Percentiles rank a stretch among this genome's conserved stretches.
phyloP scores from a whole-genome alignment of 2,888 invertebrate species.

The Agonopterix alstromeriana region DNA sequence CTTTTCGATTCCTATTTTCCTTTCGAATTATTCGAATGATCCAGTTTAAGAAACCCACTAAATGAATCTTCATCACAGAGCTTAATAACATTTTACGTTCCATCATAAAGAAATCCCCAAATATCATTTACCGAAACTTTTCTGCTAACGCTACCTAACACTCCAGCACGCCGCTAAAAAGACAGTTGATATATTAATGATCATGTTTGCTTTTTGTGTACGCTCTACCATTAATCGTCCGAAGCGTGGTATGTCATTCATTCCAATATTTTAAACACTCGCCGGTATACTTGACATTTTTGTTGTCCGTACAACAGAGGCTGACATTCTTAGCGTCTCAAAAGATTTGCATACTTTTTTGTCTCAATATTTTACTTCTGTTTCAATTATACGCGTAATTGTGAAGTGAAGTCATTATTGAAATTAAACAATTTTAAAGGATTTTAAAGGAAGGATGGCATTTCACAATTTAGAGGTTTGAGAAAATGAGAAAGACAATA shows the following conservation, averaged over 20 bases:
- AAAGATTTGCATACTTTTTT: conserved; percentile 4
- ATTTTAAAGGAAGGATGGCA: too few relatives aligned
- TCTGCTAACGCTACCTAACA: conserved; percentile 55
- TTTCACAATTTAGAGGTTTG: too few relatives aligned
- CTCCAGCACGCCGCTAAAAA: conserved; percentile 53
- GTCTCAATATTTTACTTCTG: neutral
- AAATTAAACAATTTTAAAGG: too few relatives aligned
- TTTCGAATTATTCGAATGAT: too few relatives aligned
- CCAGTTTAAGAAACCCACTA: too few relatives aligned
- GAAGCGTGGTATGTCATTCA: conserved; percentile 75
- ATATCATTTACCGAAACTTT: conserved; percentile 5
- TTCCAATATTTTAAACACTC: conserved; percentile 74
- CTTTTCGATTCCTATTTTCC: too few relatives aligned
- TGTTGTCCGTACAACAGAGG: conserved; percentile 64
- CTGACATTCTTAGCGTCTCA: conserved; percentile 45
- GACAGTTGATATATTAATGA: conserved; percentile 77
- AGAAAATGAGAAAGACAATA: too few relatives aligned
- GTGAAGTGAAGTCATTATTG: too few relatives aligned
- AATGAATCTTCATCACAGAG: too few relatives aligned
- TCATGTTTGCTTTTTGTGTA: conserved; percentile 70
- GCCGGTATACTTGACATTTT: conserved; percentile 56
- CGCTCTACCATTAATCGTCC: conserved; percentile 70
- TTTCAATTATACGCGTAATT: neutral
- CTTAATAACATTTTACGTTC: too few relatives aligned
- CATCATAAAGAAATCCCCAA: too few relatives aligned